Evolutionary conservation across 2,797 vertebrate species (phyloP).

Genomic region (Emydoidea blandingii): DNA sequence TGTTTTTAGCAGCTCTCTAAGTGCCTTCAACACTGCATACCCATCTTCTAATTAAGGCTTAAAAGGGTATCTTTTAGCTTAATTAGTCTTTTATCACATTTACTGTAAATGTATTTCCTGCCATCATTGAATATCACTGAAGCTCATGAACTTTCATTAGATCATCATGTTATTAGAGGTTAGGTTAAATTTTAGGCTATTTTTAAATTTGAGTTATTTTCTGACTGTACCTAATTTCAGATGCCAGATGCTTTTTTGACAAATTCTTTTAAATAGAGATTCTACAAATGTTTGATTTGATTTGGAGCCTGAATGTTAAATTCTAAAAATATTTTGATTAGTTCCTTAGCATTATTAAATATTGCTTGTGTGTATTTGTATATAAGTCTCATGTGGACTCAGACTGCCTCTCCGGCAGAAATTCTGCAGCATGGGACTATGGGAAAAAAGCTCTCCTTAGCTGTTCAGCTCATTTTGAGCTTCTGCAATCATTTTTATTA

Average conservation of each 20-base stretch:
- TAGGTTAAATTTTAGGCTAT: slow-evolving; percentile 43
- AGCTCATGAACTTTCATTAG: not conserved
- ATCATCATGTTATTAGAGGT: slow-evolving; percentile 4
- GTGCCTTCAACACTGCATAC: not conserved
- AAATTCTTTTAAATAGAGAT: not conserved
- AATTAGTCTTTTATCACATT: slow-evolving; percentile 16
- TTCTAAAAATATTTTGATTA: not conserved
- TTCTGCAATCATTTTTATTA: not conserved
- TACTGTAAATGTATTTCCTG: slow-evolving; percentile 27
- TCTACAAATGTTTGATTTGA: not conserved
- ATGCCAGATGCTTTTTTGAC: not conserved
- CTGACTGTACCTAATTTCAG: not conserved
- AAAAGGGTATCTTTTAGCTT: not conserved
- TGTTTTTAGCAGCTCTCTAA: not conserved
- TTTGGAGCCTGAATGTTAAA: not conserved
- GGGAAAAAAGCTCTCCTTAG: not conserved
- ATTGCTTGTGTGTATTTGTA: not conserved
- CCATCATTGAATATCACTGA: not conserved
- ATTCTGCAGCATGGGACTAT: not conserved
- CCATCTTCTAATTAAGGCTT: not conserved
- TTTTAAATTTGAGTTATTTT: slow-evolving; percentile 41
- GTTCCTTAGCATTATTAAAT: not conserved
- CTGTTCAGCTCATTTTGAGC: not conserved
- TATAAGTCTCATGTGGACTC: not conserved
- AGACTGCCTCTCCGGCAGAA: not conserved